Base-by-base conservation (phyloP, 2,888 invertebrate genomes). In the Lepidochitona cinerea region DNA sequence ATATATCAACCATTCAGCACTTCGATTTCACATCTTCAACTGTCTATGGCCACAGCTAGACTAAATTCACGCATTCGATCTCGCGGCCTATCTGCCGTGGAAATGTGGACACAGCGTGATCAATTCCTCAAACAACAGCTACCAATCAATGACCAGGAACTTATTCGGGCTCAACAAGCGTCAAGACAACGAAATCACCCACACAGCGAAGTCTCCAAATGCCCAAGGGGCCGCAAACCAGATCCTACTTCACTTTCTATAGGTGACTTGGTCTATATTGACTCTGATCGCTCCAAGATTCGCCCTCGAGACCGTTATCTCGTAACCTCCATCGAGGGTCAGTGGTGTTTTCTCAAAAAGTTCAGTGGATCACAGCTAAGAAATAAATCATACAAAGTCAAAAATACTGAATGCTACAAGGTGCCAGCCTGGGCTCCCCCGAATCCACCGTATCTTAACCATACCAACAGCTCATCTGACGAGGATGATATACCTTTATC, bases 51-150 rank as follows among this genome's bases (percentile, higher is more conserved):
- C n/a, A 65, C 71, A 9, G 77, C 75, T 5, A 41, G 59, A 36
- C 64, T 83, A 6, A 82, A 82, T 36, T 70, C 72, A 37, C 76
- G 79, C n/a, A 75, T 83, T 23, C 64, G 82, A 14, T 35, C 70
- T 4, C 37, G 53, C 14, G 78, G 81, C n/a, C 68, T 83, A 1
- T 82, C 81, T 12, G 59, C 81, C n/a, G 53, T 78, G 4, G 83
- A 82, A 70, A 53, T 79, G 70, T 75, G 75, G 76, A 76, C 75
- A 9, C 82, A 82, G 37, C 54, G 80, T 26, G 72, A 75, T 66
- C 80, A 84, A 68, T 80, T 77, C 54, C 75, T 81, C 7, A 72
- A 78, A 68, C 53, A 37, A 9, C 79, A 81, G 72, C 7, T 82
- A 5, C 75, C 78, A 6, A 35, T 79, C 2, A 37, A 68, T 7